Evolutionary conservation across 2,888 invertebrate genomes (phyloP), one percentile per base, ranked within the genome.

Genomic region (Caenorhabditis sp.): DNA sequence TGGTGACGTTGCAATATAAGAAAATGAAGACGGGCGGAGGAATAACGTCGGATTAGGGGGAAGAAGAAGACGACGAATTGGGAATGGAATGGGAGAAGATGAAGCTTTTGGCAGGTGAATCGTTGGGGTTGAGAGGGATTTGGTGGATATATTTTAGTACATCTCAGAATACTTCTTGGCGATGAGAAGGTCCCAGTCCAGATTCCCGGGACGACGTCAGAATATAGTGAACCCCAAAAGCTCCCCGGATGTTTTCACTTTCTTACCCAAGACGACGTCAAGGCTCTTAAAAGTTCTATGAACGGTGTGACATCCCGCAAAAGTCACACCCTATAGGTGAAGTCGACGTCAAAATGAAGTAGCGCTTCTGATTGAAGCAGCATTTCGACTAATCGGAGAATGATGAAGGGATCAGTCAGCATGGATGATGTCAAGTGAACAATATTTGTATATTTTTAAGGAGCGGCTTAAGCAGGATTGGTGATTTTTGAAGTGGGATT

Each of bases 1-100:
- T 63, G 63, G 44, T 63, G 63, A 63, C 63, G 63, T 63, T 63
- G 63, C 61, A 63, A 24, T 63, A 24, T 38, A 44, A 26, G 26
- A 63, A 63, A 63, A 63, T 7, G n/a, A n/a, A 26, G 28, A 63
- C 4, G 22, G 12, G 10, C 7, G n/a, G 38, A 26, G 16, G 51
- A 69, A 38, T 22, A 35, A 35, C 49, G 49, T 51, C 54, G 54
- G 54, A 51, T 69, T 51, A 66, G n/a, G 28, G 26, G 24, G 26
- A 69, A 59, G 72, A 49, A 16, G 31, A 31, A 47, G 59, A 47
- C 7, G 61, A 72, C 19, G 38, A n/a, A n/a, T n/a, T n/a, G 12
- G 47, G 54, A 41, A 69, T 35, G 38, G 24, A 35, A 54, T 22
- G 49, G 44, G 24, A 28, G 26, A 28, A n/a, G 19, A 44, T 26